A percentile compares a stretch with the other conserved stretches of the same genome.
Conservation (phyloP, 2,888 invertebrate genomes). For the Philaethria dido region DNA sequence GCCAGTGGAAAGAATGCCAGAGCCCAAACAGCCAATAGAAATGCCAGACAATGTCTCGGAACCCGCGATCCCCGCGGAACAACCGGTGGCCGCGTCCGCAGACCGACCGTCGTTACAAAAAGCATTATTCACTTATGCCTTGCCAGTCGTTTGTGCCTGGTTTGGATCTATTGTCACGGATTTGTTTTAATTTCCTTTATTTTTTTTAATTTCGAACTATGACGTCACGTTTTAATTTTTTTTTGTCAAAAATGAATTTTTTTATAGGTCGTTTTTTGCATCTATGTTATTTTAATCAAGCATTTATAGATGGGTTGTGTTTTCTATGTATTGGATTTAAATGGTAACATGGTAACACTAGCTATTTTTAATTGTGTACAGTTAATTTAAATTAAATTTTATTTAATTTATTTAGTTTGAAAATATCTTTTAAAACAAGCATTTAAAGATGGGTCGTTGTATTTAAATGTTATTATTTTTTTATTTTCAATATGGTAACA, state of each 20-base stretch:
- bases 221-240: constrained; percentile 29
- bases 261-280: no score
- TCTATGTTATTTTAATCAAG: no score
- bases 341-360: no score
- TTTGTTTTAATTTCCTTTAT: constrained; percentile 86
- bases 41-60: constrained; percentile 35
- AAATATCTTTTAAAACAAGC: no score
- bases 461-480: neutral
- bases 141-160: constrained; percentile 93
- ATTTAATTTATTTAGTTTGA: no score
- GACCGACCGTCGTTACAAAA: constrained; percentile 81
- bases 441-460: no score
- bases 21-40: constrained; percentile 4
- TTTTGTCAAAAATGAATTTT: no score
- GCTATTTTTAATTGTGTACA: no score
- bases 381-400: no score
- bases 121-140: constrained; percentile 89
- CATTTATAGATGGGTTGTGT: constrained; percentile 14
- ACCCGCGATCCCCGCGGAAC: constrained; percentile 49
- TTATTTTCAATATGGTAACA: neutral
- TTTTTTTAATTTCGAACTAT: constrained; percentile 2
- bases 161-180: constrained; percentile 92
- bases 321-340: neutral
- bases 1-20: constrained; percentile 5
- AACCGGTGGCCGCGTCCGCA: constrained; percentile 62